Base-by-base conservation (phyloP, 2,113 vertebrate species). In the Cyphomyrus plagiostoma region DNA sequence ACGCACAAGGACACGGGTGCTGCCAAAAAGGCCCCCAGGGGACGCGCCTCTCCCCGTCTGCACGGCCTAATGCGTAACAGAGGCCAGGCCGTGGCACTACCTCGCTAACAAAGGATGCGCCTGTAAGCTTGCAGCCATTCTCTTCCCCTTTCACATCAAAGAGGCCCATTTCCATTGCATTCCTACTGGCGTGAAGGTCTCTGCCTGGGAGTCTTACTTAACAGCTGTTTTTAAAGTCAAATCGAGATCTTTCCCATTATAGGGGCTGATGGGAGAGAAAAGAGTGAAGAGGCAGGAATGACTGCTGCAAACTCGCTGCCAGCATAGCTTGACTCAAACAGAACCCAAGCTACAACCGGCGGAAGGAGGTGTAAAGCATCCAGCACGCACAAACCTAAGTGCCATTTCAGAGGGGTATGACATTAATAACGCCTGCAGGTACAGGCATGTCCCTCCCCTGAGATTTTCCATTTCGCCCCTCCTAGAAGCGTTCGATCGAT, bases 1-100 rank as follows among this genome's bases (percentile, higher is more conserved):
- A 92, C n/a, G 82, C 3, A 86, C 90, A 90, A 39, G 88, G 35
- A 89, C 58, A 91, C 50, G 89, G 15, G 30, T 66, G 42, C 86
- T 83, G 52, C 42, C 42, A 53, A 53, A 53, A 84, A 23, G 17
- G 17, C 45, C 23, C 82, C 85, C 50, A 26, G n/a, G 13, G 50
- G 30, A 26, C 50, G 15, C 30, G 9, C 11, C 8, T 21, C 45
- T n/a, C 62, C 11, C 62, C 58, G 30, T 46, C 58, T 48, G 23
- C 42, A 8, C 6, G 17, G 62, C 21, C 39, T 30, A 88, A 49
- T 66, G 42, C 42, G 26, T 88, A 45, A 15, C 87, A 88, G 87
- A n/a, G 19, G 53, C 21, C 35, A 62, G 21, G 6, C 85, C 35
- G 50, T 19, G 49, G 39, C 52, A 39, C 52, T 39, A 45, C 87